Conservation (phyloP, 2,797 vertebrate species). For the Gobio occitaniae region DNA sequence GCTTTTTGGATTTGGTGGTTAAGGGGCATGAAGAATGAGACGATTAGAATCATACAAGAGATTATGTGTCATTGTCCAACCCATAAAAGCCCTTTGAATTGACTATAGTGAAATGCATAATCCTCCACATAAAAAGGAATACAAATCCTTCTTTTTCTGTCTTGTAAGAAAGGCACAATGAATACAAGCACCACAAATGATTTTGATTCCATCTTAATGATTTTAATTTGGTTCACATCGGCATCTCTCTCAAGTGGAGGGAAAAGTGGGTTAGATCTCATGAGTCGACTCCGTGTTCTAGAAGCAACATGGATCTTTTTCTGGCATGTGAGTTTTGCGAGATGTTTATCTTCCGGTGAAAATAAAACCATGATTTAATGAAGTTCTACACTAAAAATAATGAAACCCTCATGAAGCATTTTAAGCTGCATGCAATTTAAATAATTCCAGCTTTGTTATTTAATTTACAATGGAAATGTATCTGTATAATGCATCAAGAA, state of each 20-base stretch:
- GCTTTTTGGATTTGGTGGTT: constrained; percentile 4
- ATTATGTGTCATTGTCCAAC: constrained; percentile 18
- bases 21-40: constrained; percentile 1
- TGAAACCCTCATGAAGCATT: neutral
- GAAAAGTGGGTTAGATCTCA: constrained; percentile 63
- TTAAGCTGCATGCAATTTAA: constrained; percentile 16
- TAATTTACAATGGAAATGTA: constrained; percentile 15
- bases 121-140: neutral
- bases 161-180: constrained; percentile 10
- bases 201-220: constrained; percentile 44
- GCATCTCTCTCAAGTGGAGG: constrained; percentile 40
- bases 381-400: neutral
- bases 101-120: neutral
- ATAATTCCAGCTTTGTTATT: constrained; percentile 28
- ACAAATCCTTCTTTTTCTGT: neutral
- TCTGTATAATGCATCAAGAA: constrained; percentile 21
- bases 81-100: neutral
- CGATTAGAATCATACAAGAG: neutral
- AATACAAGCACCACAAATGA: constrained; percentile 25
- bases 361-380: constrained; percentile 39
- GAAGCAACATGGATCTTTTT: constrained; percentile 55
- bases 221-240: constrained; percentile 56
- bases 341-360: constrained; percentile 45
- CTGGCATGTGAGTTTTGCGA: constrained; percentile 21
- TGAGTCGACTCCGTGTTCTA: constrained; percentile 54